phyloP scores from a whole-genome alignment of 1,140 invertebrate genomes.

The Vanessa atalanta region DNA sequence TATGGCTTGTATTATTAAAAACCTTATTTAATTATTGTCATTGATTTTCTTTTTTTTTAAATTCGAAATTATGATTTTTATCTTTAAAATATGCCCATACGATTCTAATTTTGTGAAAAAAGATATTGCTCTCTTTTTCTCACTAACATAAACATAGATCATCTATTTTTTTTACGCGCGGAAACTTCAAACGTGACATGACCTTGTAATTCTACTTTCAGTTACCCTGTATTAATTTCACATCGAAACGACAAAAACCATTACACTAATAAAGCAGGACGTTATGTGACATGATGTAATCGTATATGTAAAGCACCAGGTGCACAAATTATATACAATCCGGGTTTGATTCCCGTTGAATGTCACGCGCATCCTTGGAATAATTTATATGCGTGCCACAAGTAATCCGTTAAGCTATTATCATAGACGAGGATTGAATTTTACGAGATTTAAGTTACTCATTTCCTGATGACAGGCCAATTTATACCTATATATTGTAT shows the following conservation, averaged over 20 bases:
- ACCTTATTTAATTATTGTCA: no score
- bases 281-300: not conserved
- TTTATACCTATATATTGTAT: not conserved
- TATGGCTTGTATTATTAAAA: no score
- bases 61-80: no score
- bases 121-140: no score
- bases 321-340: constrained; percentile 6
- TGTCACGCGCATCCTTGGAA: constrained; percentile 14
- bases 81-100: no score
- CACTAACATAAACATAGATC: no score
- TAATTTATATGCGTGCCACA: constrained; percentile 28
- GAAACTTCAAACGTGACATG: no score
- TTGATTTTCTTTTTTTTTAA: no score
- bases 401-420: constrained; percentile 30
- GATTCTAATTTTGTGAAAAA: no score
- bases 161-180: no score
- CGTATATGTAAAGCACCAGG: constrained; percentile 2
- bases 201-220: no score
- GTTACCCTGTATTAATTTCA: no score
- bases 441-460: constrained; percentile 5
- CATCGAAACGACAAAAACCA: not conserved
- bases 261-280: not conserved
- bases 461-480: not conserved
- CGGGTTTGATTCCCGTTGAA: constrained; percentile 18
- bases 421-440: constrained; percentile 27